Percentiles rank a stretch among this genome's conserved stretches.
Conservation (phyloP, 1,140 invertebrate species). For the Musca domestica region DNA sequence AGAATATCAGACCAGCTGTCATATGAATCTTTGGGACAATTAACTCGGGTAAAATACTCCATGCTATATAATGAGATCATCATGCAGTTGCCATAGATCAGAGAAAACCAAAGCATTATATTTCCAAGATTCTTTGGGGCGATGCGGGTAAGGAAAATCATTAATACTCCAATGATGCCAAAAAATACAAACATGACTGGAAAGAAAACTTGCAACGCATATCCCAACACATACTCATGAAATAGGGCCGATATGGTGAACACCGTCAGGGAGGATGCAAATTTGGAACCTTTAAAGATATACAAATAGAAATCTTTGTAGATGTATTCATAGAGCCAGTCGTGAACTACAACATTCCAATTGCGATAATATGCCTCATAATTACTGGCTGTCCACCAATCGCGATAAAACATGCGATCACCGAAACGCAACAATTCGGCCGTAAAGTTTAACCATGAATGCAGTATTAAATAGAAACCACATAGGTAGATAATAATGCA, state of each 20-base stretch:
- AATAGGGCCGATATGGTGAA: slow-evolving; percentile 71
- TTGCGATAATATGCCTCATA: slow-evolving; percentile 83
- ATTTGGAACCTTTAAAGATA: slow-evolving; percentile 56
- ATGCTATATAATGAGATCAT: slow-evolving; percentile 77
- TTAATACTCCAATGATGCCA: slow-evolving; percentile 59
- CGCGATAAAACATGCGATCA: slow-evolving; percentile 85
- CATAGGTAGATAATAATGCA: slow-evolving; percentile 71
- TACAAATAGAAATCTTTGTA: slow-evolving; percentile 78
- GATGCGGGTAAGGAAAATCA: slow-evolving; percentile 60
- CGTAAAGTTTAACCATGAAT: slow-evolving; percentile 86
- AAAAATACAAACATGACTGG: slow-evolving; percentile 79
- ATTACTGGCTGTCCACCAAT: slow-evolving; percentile 91
- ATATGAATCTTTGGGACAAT: slow-evolving; percentile 62
- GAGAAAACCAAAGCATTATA: slow-evolving; percentile 75
- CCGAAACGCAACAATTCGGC: slow-evolving; percentile 84
- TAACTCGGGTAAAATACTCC: slow-evolving; percentile 80
- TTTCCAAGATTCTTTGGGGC: slow-evolving; percentile 65
- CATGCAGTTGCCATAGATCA: slow-evolving; percentile 76
- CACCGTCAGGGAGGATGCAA: slow-evolving; percentile 58
- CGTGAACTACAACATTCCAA: slow-evolving; percentile 93
- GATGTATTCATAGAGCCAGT: slow-evolving; percentile 91
- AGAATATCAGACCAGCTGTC: slow-evolving; percentile 36
- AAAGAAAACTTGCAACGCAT: slow-evolving; percentile 81
- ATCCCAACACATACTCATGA: slow-evolving; percentile 81
- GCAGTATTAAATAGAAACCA: slow-evolving; percentile 82